Conservation (phyloP, 2,888 invertebrate species). For the Scaptomyza parva region DNA sequence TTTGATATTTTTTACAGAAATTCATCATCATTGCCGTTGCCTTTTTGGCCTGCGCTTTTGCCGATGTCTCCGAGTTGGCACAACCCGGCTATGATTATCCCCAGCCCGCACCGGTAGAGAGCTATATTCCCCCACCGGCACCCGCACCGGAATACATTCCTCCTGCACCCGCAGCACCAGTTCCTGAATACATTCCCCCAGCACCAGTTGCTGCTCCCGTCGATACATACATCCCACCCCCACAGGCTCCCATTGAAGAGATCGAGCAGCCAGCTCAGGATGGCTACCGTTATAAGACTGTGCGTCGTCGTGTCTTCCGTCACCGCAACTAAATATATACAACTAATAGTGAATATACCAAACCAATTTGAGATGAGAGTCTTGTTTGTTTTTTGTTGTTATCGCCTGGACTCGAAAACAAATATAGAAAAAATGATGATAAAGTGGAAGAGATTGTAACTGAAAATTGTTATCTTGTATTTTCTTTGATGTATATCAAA, state of each 20-base stretch:
- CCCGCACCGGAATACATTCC: conserved; percentile 53
- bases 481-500: conserved; percentile 65
- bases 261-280: conserved; percentile 69
- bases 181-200: conserved; percentile 54
- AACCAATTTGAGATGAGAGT: conserved; percentile 22
- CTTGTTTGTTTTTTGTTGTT: conserved; percentile 62
- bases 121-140: conserved; percentile 65
- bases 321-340: conserved; percentile 58
- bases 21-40: conserved; percentile 75
- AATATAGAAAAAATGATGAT: conserved; percentile 15
- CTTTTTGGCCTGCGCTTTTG: conserved; percentile 72
- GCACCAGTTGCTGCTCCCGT: conserved; percentile 56
- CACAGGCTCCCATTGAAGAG: conserved; percentile 46
- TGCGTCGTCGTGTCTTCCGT: conserved; percentile 72
- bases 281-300: conserved; percentile 68
- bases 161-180: conserved; percentile 58
- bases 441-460: conserved; percentile 22
- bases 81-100: conserved; percentile 67
- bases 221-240: conserved; percentile 54
- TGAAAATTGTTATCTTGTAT: conserved; percentile 45
- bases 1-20: conserved; percentile 51
- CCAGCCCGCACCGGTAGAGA: conserved; percentile 58
- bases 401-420: conserved; percentile 46
- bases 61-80: conserved; percentile 69
- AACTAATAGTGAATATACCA: too few species aligned